These are phyloP conservation scores for Brassicogethes aeneus DNA, from an alignment of 2,888 invertebrate species.

Conservation along the genomic window DNA sequence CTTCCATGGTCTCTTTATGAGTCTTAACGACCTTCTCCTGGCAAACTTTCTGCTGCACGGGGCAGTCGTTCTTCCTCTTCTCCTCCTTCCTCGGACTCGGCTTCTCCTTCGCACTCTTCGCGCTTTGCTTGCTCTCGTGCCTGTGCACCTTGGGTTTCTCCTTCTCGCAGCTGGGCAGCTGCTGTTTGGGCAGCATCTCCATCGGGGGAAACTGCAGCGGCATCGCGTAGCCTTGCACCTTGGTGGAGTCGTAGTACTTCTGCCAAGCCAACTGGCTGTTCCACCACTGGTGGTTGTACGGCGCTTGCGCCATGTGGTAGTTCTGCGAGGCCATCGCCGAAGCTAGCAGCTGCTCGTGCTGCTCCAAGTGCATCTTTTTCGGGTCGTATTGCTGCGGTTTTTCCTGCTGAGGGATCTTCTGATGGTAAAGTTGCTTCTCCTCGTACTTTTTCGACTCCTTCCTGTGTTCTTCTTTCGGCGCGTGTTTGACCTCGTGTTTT, in stretches of 20 bases:
- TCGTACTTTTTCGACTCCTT: conserved; percentile 39
- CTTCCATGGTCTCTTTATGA: conserved; percentile 6
- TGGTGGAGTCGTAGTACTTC: conserved; percentile 50
- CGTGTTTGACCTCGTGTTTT: neutral
- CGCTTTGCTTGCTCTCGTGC: conserved; percentile 29
- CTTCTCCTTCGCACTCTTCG: conserved; percentile 19
- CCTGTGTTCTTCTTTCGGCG: conserved; percentile 41
- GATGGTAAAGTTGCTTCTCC: conserved; percentile 30
- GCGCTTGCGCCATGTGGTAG: conserved; percentile 46
- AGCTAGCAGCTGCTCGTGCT: conserved; percentile 35
- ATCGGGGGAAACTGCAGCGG: conserved; percentile 32
- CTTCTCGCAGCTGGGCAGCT: conserved; percentile 25
- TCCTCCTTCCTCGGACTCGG: conserved; percentile 29
- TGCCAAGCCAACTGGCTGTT: conserved; percentile 54
- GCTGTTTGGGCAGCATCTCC: conserved; percentile 33
- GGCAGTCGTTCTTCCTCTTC: neutral
- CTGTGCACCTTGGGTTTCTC: conserved; percentile 33
- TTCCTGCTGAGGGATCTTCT: conserved; percentile 20
- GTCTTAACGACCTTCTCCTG: neutral
- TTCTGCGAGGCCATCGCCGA: conserved; percentile 55
- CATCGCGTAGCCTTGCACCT: conserved; percentile 34
- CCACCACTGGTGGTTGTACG: conserved; percentile 53
- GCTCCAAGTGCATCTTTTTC: conserved; percentile 20
- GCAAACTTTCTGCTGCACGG: neutral
- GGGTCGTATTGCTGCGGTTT: conserved; percentile 29